Evolutionary conservation across 2,888 invertebrate species (phyloP), one percentile per base, ranked within the genome.

Genomic region (Mythimna pallens): DNA sequence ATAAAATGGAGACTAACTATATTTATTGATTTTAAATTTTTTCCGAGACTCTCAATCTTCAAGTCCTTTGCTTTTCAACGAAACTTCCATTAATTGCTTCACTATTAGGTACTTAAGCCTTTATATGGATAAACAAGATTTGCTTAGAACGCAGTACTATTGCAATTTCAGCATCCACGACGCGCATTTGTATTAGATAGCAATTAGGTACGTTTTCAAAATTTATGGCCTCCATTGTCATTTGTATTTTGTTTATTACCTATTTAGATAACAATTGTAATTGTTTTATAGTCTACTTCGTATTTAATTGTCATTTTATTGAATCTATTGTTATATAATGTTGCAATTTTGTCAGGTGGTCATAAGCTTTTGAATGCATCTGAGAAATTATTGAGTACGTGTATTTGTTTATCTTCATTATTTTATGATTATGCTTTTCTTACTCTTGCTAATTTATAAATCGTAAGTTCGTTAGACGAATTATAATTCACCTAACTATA

Each of bases 111-210:
- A 76, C 36, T 65, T 34, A 66, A n/a, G 65, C 50, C 85, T 86
- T 59, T 78, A 75, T 75, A 86, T 57, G 87, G 87, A 55, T 25
- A 80, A 80, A 80, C 86, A 66, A 79, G 77, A 77, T 83, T 80
- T 79, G 65, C 70, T 58, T 62, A 63, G 70, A 84, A 72, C 65
- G 73, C 68, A 73, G 57, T 61, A 66, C 25, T 76, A 76, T 70
- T 65, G 71, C 63, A 68, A 75, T 75, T 72, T 75, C 84, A 79
- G 70, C 65, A 65, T 76, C 74, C 50, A 65, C 63, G 67, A 47
- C 22, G 65, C 58, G 65, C 67, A 73, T 76, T 84, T 40, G 65
- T 78, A 74, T 86, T 84, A 78, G 76, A 76, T 84, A 76, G 82
- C 73, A 84, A 83, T 86, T 83, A 84, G 69, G 70, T 77, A 80